A percentile compares a stretch with the other conserved stretches of the same genome.
phyloP scores from a whole-genome alignment of 1,140 invertebrate genomes.

The Grapholita molesta region DNA sequence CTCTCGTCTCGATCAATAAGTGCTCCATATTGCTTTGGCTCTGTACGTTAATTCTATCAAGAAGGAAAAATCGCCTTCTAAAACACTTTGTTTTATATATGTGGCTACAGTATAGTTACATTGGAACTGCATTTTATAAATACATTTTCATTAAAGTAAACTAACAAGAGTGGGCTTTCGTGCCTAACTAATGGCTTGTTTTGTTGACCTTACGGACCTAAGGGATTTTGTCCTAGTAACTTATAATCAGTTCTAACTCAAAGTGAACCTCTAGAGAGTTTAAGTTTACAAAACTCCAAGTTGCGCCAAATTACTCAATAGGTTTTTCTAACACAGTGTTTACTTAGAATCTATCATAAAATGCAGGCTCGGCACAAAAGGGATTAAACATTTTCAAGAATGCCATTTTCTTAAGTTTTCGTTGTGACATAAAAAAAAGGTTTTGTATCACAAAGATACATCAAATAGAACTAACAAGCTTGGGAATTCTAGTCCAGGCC shows the following conservation, averaged over 20 bases:
- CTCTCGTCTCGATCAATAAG: not conserved
- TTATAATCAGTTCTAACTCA: not conserved
- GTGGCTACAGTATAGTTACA: not conserved
- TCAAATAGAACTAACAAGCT: constrained; percentile 4
- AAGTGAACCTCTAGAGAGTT: not conserved
- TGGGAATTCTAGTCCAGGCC: not conserved
- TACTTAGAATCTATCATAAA: not conserved
- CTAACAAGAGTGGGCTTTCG: not conserved
- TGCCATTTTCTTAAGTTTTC: not conserved
- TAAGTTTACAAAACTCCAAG: not conserved
- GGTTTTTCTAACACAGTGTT: not conserved
- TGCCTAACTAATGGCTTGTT: not conserved
- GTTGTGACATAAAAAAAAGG: not conserved
- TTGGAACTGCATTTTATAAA: not conserved
- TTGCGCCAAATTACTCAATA: not conserved
- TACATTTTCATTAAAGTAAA: not conserved
- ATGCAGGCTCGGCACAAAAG: not conserved
- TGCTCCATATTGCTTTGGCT: not conserved
- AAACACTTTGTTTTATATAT: not conserved
- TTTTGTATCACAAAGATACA: not conserved
- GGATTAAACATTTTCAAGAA: constrained; percentile 11
- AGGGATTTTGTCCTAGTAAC: not conserved
- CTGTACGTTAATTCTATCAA: not conserved
- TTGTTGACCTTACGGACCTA: not conserved
- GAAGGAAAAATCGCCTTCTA: not conserved